Percentiles rank a stretch among this genome's conserved stretches.
phyloP scores from a whole-genome alignment of 2,888 invertebrate genomes.

The Seira ritae region DNA sequence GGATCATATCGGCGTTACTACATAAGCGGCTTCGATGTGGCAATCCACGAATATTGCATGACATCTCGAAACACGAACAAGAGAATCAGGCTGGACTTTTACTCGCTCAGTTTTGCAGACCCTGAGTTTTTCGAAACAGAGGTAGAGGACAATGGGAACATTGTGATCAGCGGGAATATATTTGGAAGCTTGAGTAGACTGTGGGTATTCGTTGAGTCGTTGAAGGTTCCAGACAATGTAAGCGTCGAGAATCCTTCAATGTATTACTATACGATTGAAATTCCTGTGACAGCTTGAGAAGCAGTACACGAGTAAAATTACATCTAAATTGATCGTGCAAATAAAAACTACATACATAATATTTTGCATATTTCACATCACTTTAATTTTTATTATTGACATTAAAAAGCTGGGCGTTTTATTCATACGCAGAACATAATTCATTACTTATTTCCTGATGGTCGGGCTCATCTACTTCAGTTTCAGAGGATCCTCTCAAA shows the following conservation, averaged over 20 bases:
- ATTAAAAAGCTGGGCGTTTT: too few relatives aligned
- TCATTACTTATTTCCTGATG: too few relatives aligned
- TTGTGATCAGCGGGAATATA: constrained; percentile 30
- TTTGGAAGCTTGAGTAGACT: constrained; percentile 9
- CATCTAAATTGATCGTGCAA: too few relatives aligned
- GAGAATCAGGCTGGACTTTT: constrained; percentile 36
- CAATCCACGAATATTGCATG: constrained; percentile 14
- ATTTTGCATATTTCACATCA: too few relatives aligned
- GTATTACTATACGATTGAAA: constrained; percentile 43
- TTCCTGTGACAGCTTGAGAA: too few relatives aligned
- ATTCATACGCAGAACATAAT: too few relatives aligned
- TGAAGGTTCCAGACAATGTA: constrained; percentile 22
- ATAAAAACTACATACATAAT: too few relatives aligned
- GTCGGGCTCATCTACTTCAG: too few relatives aligned
- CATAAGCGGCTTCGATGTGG: constrained; percentile 36
- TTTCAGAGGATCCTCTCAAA: too few relatives aligned
- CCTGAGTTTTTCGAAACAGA: constrained; percentile 25
- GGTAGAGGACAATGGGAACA: constrained; percentile 31
- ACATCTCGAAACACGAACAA: background rate
- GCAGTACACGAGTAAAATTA: too few relatives aligned
- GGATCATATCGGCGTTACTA: background rate
- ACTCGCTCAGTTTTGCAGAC: constrained; percentile 21
- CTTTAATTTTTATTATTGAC: too few relatives aligned
- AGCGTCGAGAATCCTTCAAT: constrained; percentile 11
- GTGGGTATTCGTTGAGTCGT: constrained; percentile 28